A percentile compares a stretch with the other conserved stretches of the same genome.
These are phyloP conservation scores for Micrastur ruficollis DNA, from an alignment of 2,797 vertebrate species.

Conservation along the genomic window DNA sequence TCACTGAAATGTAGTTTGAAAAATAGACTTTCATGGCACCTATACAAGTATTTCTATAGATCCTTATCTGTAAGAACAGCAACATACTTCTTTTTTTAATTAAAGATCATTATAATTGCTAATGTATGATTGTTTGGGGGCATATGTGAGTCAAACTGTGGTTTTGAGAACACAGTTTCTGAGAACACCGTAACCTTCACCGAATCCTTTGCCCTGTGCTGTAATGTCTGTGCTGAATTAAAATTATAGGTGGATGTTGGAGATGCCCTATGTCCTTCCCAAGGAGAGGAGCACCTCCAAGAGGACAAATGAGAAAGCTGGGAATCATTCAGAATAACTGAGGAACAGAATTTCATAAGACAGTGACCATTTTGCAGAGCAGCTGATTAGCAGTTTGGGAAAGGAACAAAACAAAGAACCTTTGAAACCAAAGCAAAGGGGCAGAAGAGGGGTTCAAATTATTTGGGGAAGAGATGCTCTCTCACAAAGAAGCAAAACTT, in stretches of 20 bases:
- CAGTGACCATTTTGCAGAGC: neutral
- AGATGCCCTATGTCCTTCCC: neutral
- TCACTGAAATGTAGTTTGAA: constrained; percentile 37
- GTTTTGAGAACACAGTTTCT: constrained; percentile 10
- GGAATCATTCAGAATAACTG: neutral
- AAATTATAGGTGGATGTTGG: neutral
- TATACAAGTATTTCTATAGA: constrained; percentile 65
- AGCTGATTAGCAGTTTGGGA: neutral
- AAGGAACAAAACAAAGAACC: neutral
- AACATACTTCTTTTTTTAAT: constrained; percentile 66
- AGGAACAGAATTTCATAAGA: neutral
- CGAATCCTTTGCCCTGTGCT: neutral
- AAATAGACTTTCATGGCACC: constrained; percentile 46
- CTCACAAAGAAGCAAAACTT: neutral
- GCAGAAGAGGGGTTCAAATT: neutral
- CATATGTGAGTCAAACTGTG: constrained; percentile 56
- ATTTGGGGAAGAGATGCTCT: neutral
- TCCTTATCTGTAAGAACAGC: constrained; percentile 53
- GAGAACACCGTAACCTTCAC: constrained; percentile 37
- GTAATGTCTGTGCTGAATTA: neutral
- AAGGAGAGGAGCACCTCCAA: constrained; percentile 35
- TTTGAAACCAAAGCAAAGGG: neutral
- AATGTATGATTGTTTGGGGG: constrained; percentile 56
- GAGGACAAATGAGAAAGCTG: neutral
- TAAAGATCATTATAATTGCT: constrained; percentile 67